Percentiles rank a stretch among this genome's conserved stretches.
Evolutionary conservation across 2,113 vertebrate species (phyloP).

Genomic region (Otolemur garnettii): DNA sequence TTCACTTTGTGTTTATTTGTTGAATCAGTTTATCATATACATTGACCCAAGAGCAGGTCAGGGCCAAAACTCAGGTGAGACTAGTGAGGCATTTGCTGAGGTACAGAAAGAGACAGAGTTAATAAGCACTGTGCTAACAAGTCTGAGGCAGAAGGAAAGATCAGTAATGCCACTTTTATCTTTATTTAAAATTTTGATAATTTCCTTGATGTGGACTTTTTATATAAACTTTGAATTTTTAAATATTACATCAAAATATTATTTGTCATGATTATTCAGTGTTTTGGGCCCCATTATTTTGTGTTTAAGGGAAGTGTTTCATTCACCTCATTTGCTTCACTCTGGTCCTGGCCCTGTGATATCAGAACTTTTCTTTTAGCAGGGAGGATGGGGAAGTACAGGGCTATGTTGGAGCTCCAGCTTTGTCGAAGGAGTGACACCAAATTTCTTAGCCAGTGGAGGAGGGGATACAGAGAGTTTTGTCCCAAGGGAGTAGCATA

Average conservation of each 20-base stretch:
- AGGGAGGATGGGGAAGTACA: background rate
- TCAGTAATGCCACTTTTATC: background rate
- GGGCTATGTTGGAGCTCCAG: background rate
- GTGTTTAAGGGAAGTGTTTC: background rate
- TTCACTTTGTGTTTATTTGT: background rate
- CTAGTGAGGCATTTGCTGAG: background rate
- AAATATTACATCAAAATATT: background rate
- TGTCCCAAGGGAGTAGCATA: background rate
- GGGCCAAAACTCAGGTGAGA: background rate
- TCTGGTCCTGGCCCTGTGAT: background rate
- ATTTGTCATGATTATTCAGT: background rate
- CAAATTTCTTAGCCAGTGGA: background rate
- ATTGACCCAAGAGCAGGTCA: background rate
- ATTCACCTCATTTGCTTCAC: background rate
- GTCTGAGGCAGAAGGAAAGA: background rate
- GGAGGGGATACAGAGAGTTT: background rate
- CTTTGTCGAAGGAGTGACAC: background rate
- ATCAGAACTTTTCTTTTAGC: background rate
- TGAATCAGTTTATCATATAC: background rate
- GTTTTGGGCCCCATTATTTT: background rate
- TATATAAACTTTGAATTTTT: background rate
- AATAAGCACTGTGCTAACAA: background rate
- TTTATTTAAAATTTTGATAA: constrained; percentile 26
- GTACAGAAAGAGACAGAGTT: background rate
- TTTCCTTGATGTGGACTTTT: background rate